These are phyloP conservation scores for Adrianichthys oophorus DNA, from an alignment of 2,797 vertebrate species.

Conservation along the genomic window DNA sequence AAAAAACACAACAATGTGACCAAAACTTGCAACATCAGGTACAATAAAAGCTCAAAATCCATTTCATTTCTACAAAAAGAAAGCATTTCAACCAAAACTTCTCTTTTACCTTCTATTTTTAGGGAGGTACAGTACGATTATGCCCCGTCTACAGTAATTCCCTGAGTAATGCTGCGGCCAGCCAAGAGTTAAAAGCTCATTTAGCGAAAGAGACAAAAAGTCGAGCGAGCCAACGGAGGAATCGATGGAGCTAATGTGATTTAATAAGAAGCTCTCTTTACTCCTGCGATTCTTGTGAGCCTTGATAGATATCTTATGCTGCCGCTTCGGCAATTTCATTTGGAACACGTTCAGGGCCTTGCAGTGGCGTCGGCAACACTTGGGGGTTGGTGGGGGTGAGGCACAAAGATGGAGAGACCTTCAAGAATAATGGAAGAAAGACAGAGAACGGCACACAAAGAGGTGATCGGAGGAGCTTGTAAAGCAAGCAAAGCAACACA, in stretches of 20 bases:
- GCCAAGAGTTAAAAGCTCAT: constrained; percentile 74
- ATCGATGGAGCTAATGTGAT: constrained; percentile 78
- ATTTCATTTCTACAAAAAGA: constrained; percentile 4
- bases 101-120: neutral
- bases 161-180: constrained; percentile 53
- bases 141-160: constrained; percentile 39
- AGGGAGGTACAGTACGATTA: constrained; percentile 29
- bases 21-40: neutral
- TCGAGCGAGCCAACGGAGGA: constrained; percentile 58
- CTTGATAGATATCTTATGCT: constrained; percentile 72
- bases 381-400: constrained; percentile 15
- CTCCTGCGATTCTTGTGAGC: constrained; percentile 48
- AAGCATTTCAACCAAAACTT: constrained; percentile 2
- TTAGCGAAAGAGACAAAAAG: constrained; percentile 73
- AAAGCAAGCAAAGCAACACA: neutral
- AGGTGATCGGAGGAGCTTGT: neutral
- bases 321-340: constrained; percentile 73
- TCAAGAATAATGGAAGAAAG: neutral
- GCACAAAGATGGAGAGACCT: neutral
- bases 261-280: constrained; percentile 75
- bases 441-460: neutral
- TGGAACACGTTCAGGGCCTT: constrained; percentile 69
- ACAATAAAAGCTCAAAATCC: neutral
- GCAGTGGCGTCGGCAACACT: constrained; percentile 52
- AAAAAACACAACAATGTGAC: neutral